These are phyloP conservation scores for Corydoras sp. DNA, from an alignment of 2,113 vertebrate genomes.

Conservation along the genomic window DNA sequence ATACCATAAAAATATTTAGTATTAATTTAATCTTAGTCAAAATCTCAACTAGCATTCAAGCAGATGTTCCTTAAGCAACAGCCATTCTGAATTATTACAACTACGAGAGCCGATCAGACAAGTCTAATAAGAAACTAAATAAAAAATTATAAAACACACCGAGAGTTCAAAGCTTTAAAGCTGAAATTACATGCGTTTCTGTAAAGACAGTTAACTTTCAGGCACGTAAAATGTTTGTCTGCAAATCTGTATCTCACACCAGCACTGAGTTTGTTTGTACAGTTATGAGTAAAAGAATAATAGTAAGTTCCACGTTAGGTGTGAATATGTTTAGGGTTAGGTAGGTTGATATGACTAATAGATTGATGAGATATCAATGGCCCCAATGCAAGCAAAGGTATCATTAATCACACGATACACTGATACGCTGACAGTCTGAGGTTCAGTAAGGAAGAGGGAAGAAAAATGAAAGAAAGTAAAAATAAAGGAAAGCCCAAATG, in stretches of 20 bases:
- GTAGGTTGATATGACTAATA: constrained; percentile 4
- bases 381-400: not conserved
- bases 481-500: not conserved
- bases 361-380: constrained; percentile 21
- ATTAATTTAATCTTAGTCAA: no score
- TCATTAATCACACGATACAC: constrained; percentile 5
- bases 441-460: constrained; percentile 7
- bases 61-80: no score
- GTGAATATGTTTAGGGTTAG: constrained; percentile 6
- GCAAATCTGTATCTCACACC: not conserved
- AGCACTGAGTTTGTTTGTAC: not conserved
- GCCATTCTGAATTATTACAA: no score
- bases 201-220: no score
- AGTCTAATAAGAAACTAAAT: no score
- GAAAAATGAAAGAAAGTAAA: constrained; percentile 2
- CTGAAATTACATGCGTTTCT: no score
- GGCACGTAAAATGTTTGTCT: no score
- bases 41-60: no score
- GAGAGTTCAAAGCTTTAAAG: no score
- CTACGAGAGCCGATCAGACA: no score
- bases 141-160: no score
- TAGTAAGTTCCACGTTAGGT: not conserved
- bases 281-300: not conserved
- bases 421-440: not conserved
- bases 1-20: no score